Percentiles rank a stretch among this genome's conserved stretches.
Conservation (phyloP, 92 coral and sea anemone genomes). For the Galaxea fascicularis region DNA sequence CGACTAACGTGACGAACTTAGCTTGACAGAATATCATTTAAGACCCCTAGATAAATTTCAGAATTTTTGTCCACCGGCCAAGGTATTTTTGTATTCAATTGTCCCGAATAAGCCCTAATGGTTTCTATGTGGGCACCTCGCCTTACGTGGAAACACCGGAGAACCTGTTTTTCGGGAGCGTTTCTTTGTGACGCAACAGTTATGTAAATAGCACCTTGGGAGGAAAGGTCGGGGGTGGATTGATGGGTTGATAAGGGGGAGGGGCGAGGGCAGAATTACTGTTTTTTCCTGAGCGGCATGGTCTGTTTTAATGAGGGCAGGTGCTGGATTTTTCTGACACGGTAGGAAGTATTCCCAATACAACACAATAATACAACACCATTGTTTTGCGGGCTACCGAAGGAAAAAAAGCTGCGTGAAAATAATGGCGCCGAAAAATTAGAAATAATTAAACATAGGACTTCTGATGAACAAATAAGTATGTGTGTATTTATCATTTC, state of each 20-base stretch:
- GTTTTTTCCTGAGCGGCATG: not conserved
- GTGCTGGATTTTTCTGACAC: not conserved
- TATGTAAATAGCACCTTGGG: not conserved
- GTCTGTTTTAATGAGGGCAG: not conserved
- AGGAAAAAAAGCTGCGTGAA: too few species aligned
- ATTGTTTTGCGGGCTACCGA: not conserved
- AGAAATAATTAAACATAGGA: too few species aligned
- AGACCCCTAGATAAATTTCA: not conserved
- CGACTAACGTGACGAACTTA: not conserved
- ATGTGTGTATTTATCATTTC: too few species aligned
- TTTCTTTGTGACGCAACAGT: constrained; percentile 8
- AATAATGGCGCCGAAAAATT: too few species aligned
- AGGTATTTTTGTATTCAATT: not conserved
- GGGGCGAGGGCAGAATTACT: not conserved
- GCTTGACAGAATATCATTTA: not conserved
- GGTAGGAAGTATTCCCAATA: not conserved
- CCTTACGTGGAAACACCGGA: constrained; percentile 25
- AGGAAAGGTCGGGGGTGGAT: constrained; percentile 40
- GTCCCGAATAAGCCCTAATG: too few species aligned
- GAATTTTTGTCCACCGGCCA: not conserved
- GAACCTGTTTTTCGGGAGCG: not conserved
- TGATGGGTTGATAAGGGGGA: constrained; percentile 1
- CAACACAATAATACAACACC: not conserved
- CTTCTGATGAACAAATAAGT: too few species aligned
- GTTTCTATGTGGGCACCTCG: too few species aligned